Evolutionary conservation across 2,888 invertebrate genomes (phyloP), one percentile per base, ranked within the genome.

Genomic region (Orthosia cruda): DNA sequence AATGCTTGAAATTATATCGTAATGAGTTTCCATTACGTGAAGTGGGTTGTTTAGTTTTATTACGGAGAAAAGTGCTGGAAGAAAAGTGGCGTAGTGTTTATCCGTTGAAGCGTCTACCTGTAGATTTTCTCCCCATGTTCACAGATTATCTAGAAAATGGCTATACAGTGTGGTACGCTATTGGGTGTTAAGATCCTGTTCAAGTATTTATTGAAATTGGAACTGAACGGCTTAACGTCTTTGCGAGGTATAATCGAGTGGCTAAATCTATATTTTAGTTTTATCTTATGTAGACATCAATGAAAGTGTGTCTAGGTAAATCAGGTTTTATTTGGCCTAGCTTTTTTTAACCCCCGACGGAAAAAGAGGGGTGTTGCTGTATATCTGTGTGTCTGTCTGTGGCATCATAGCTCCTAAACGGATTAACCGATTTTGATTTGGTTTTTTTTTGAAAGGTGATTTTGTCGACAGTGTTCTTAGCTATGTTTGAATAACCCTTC

Each of bases 41-140:
- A 93, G 91, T 89, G 87, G 92, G 89, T 92, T 87, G 92, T 94
- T 93, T 90, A 88, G 89, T 92, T 94, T 94, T 92, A 94, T 91
- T 85, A 11, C 61, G 77, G 78, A 88, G 90, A 91, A 91, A 92
- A 91, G 90, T 89, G 88, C 89, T 87, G 86, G 88, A 89, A 89
- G 89, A 89, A 92, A 91, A 91, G 85, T 89, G 84, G 85, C 80
- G 80, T 90, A 87, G 87, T 88, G 87, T 85, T 83, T 87, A 76
- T 89, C 87, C 88, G 77, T 87, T 89, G 77, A 86, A 89, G 81
- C 82, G 16, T 52, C 52, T 89, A 89, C 90, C 89, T 91, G 89
- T 90, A 73, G 89, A 88, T 86, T 89, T 84, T 83, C 75, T 62
- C 32, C 18, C 7, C 65, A 62, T 81, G 76, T 81, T 86, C 89